phyloP scores from a whole-genome alignment of 2,113 vertebrate species.

The Anseranas semipalmata region DNA sequence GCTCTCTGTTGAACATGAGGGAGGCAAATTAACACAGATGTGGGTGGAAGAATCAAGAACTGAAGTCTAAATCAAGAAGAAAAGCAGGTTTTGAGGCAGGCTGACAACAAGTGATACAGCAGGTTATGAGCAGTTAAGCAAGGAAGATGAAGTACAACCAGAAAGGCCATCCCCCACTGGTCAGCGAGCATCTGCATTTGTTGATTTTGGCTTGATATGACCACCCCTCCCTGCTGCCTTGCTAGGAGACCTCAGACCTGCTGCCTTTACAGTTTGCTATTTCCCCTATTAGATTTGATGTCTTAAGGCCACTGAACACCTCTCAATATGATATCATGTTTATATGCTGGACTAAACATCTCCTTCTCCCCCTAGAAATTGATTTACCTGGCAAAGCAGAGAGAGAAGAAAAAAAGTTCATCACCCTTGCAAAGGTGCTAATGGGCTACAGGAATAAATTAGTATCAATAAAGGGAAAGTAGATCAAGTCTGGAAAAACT shows the following conservation, averaged over 20 bases:
- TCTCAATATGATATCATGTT: neutral
- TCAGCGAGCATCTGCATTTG: neutral
- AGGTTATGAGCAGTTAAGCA: neutral
- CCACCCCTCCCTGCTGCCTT: neutral
- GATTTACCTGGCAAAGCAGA: neutral
- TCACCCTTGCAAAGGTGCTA: neutral
- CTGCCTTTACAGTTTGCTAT: neutral
- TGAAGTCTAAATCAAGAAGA: constrained; percentile 40
- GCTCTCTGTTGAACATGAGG: constrained; percentile 21
- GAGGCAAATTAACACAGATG: constrained; percentile 43
- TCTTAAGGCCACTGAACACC: neutral
- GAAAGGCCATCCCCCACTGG: neutral
- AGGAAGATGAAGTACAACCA: neutral
- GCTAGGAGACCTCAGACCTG: neutral
- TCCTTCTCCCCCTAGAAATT: neutral
- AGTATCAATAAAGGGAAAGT: neutral
- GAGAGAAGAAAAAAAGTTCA: neutral
- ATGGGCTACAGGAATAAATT: neutral
- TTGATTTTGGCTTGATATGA: neutral
- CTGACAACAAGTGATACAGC: constrained; percentile 10
- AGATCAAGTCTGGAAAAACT: neutral
- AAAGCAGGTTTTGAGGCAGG: constrained; percentile 18
- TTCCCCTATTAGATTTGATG: neutral
- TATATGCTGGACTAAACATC: neutral
- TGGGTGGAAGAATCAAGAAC: constrained; percentile 48